Evolutionary conservation across 2,113 vertebrate genomes (phyloP).

Genomic region (Charadrius vociferus): DNA sequence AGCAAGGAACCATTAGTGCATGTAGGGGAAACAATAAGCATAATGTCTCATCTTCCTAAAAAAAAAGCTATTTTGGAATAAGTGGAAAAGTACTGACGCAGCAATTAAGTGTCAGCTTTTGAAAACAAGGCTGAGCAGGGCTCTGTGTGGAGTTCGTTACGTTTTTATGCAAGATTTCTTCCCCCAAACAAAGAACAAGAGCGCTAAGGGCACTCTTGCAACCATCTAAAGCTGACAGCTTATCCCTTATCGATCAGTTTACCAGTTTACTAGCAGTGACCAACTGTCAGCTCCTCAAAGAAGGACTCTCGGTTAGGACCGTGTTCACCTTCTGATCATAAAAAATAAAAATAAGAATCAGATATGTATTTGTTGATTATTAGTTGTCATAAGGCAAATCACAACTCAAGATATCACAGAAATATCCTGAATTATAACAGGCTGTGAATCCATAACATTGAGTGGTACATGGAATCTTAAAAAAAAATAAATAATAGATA

Average conservation of each 20-base stretch:
- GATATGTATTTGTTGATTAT: not conserved
- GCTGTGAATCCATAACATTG: not conserved
- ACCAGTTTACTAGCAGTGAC: not conserved
- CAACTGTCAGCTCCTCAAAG: not conserved
- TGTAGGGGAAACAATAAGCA: constrained; percentile 86
- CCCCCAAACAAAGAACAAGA: not conserved
- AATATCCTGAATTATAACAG: not conserved
- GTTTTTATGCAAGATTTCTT: not conserved
- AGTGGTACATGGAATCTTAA: not conserved
- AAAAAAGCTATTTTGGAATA: constrained; percentile 13
- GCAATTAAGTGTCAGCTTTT: constrained; percentile 73
- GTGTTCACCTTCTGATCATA: not conserved
- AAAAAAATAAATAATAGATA: not conserved
- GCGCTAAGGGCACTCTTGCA: not conserved
- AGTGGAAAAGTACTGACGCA: constrained; percentile 46
- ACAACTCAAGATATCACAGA: not conserved
- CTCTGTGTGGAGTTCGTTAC: not conserved
- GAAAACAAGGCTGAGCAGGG: not conserved
- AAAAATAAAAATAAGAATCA: not conserved
- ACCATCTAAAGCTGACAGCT: not conserved
- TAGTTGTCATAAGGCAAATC: not conserved
- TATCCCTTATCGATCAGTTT: not conserved
- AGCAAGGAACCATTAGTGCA: constrained; percentile 92
- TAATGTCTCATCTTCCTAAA: constrained; percentile 87
- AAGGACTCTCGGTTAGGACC: not conserved